Base-by-base conservation (phyloP, 2,888 invertebrate genomes). In the Synergus japonicus region DNA sequence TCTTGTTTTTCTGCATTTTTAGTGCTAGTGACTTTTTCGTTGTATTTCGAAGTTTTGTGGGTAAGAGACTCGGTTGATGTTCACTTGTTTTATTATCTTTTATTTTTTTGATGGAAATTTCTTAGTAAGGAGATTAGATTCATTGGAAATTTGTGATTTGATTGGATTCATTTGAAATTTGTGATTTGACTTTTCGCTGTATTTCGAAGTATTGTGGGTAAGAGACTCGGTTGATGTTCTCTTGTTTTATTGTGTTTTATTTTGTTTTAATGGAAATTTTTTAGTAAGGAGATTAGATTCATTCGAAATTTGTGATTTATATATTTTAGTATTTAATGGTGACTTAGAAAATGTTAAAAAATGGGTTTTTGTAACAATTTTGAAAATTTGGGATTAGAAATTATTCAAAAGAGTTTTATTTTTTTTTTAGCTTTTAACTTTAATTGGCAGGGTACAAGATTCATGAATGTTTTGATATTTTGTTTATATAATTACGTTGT, bases 1-100 rank as follows among this genome's bases (percentile, higher is more conserved):
- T 49, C 49, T 73, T 49, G 54, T 73, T 73, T 73, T 49, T 54
- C 29, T 73, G 73, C 43, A 37, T 73, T 73, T 73, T 54, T 73
- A 8, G 29, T 9, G 12, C 15, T 49, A 44, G 29, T 73, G 4
- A 13, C 46, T 44, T 29, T 73, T 73, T 54, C 29, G 12, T 54
- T 29, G 73, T 49, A 49, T 49, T 37, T 54, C 4, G 37, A 41
- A 54, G 49, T 10, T 46, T 5, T 44, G 10, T 69, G 10, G 8
- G 13, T 13, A 29, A 12, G 29, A 49, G n/a, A 54, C n/a, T 2
- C n/a, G n/a, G 7, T 54, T 54, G 8, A 8, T 54, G 7, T n/a
- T 54, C 8, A n/a, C n/a, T 8, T 49, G 22, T 22, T 22, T 54
- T 54, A n/a, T n/a, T 54, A n/a, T n/a, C n/a, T n/a, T n/a, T 54